Evolutionary conservation across 2,888 invertebrate species (phyloP).

Genomic region (Leptopilina syphax): DNA sequence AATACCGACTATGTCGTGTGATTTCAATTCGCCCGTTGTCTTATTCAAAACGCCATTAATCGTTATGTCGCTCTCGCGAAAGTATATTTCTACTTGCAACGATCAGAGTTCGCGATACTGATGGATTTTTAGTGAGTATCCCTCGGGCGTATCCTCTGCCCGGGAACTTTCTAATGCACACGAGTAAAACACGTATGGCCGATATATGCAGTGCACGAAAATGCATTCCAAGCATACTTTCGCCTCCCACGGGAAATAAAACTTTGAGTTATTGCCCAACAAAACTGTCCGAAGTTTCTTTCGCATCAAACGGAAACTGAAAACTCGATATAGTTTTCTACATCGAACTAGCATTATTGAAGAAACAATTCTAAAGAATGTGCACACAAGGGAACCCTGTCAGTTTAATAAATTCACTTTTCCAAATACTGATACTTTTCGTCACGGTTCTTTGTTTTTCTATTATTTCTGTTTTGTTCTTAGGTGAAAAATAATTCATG

Average conservation of each 20-base stretch:
- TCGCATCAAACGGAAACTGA: conserved; percentile 29
- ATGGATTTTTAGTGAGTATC: conserved; percentile 35
- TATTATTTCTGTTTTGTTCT: background rate
- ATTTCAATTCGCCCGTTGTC: conserved; percentile 33
- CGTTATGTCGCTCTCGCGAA: background rate
- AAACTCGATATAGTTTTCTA: conserved; percentile 15
- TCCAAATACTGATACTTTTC: background rate
- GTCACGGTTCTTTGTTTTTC: background rate
- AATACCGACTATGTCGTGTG: background rate
- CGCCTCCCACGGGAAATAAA: conserved; percentile 55
- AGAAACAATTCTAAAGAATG: conserved; percentile 7
- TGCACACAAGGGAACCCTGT: background rate
- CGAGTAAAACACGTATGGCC: conserved; percentile 34
- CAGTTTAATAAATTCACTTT: conserved; percentile 22
- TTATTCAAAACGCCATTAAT: conserved; percentile 24
- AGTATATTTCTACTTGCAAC: background rate
- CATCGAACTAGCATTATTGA: conserved; percentile 15
- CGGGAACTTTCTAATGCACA: conserved; percentile 30
- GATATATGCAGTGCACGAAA: conserved; percentile 54
- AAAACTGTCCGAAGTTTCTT: conserved; percentile 51
- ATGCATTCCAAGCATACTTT: conserved; percentile 53
- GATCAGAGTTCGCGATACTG: conserved; percentile 24
- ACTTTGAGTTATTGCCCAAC: conserved; percentile 52
- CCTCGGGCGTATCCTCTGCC: conserved; percentile 26
- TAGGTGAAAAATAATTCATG: too few relatives aligned